phyloP scores from a whole-genome alignment of 2,888 invertebrate genomes.

The Machimus atricapillus region DNA sequence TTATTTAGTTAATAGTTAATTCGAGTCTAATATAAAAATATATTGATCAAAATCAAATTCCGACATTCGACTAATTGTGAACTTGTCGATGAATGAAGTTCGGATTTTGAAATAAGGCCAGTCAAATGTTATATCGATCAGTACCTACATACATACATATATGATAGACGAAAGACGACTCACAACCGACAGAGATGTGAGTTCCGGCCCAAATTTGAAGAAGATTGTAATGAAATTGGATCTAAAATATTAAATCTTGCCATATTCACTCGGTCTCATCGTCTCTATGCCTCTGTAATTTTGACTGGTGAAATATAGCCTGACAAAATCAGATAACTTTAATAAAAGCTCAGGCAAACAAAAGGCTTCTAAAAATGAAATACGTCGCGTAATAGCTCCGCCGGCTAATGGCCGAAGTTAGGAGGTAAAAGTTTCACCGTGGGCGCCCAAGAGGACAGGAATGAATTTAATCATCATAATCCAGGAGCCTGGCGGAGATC shows the following conservation, averaged over 20 bases:
- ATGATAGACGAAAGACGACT: neutral
- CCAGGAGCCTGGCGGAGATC: neutral
- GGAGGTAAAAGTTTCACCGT: neutral
- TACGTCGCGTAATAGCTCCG: neutral
- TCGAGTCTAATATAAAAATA: no score
- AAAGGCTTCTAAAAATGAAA: neutral
- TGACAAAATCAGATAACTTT: neutral
- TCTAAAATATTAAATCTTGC: neutral
- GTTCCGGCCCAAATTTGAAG: neutral
- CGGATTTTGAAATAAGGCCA: no score
- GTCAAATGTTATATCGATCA: no score
- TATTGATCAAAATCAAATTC: no score
- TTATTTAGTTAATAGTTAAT: no score
- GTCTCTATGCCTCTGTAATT: neutral
- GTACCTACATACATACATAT: no score
- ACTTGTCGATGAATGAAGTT: no score
- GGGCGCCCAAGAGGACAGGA: neutral
- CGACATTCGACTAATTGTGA: no score
- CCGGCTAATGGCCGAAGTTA: neutral
- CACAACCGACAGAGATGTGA: neutral
- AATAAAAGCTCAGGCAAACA: neutral
- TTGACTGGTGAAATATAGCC: neutral
- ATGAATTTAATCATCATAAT: neutral
- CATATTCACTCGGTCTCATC: neutral
- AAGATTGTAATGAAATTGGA: neutral